These are phyloP conservation scores for Hypomecis punctinalis DNA, from an alignment of 2,888 invertebrate genomes.

Conservation along the genomic window DNA sequence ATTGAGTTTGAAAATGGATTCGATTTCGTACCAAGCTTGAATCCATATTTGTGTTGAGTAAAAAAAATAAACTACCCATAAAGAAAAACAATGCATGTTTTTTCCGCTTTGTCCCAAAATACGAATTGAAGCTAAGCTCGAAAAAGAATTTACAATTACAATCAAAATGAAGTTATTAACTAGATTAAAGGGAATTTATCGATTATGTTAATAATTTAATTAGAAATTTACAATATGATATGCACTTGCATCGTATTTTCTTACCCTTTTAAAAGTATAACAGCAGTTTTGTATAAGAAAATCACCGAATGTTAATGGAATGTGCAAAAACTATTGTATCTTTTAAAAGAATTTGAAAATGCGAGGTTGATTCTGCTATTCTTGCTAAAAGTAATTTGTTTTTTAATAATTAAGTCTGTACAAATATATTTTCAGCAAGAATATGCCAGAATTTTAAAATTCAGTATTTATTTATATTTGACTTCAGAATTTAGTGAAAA, in stretches of 20 bases:
- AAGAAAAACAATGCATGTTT: background rate
- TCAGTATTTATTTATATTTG: too few relatives aligned
- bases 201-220: slow-evolving; percentile 45
- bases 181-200: slow-evolving; percentile 54
- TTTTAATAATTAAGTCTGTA: slow-evolving; percentile 1
- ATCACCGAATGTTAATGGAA: slow-evolving; percentile 29
- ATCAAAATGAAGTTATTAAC: slow-evolving; percentile 36
- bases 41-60: slow-evolving; percentile 31
- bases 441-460: slow-evolving; percentile 13
- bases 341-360: slow-evolving; percentile 49
- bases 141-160: slow-evolving; percentile 43
- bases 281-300: slow-evolving; percentile 42
- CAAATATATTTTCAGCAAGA: slow-evolving; percentile 34
- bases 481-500: too few relatives aligned
- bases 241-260: slow-evolving; percentile 62
- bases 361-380: slow-evolving; percentile 37
- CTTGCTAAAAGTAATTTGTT: slow-evolving; percentile 32
- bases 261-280: slow-evolving; percentile 47
- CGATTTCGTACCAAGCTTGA: slow-evolving; percentile 12
- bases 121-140: slow-evolving; percentile 55
- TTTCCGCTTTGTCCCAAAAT: slow-evolving; percentile 41
- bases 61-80: background rate
- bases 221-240: slow-evolving; percentile 54
- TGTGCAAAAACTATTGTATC: slow-evolving; percentile 31
- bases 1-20: slow-evolving; percentile 10